These are phyloP conservation scores for Petromus typicus DNA, from an alignment of 2,113 vertebrate species.

Conservation along the genomic window DNA sequence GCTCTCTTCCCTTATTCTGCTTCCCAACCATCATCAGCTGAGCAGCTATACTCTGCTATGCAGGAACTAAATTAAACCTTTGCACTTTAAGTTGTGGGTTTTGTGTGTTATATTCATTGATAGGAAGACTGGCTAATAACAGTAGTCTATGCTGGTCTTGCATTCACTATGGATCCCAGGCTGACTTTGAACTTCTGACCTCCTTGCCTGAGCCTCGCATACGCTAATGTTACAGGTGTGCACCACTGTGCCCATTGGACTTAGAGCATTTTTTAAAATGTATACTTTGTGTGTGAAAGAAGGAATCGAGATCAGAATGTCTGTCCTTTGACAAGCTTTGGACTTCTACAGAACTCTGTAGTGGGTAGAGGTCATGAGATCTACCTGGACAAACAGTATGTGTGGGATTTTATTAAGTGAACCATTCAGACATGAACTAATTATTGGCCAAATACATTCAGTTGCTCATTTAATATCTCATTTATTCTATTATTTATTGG, in stretches of 20 bases:
- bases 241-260: neutral
- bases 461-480: conserved; percentile 37
- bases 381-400: neutral
- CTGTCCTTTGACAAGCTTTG: neutral
- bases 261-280: neutral
- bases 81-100: neutral
- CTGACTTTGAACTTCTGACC: neutral
- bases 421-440: neutral
- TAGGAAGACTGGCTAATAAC: neutral
- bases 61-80: neutral
- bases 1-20: neutral
- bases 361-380: neutral
- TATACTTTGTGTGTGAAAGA: neutral
- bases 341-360: neutral
- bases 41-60: neutral
- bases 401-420: conserved; percentile 5
- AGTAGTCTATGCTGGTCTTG: neutral
- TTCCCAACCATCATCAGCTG: neutral
- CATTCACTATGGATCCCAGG: neutral
- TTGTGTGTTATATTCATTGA: neutral
- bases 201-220: neutral
- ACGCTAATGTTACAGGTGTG: neutral
- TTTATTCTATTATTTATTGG: conserved; percentile 42
- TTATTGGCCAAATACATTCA: conserved; percentile 30
- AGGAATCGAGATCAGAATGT: neutral